These are phyloP conservation scores for Cheilosia impressa DNA, from an alignment of 2,888 invertebrate genomes.

Conservation along the genomic window DNA sequence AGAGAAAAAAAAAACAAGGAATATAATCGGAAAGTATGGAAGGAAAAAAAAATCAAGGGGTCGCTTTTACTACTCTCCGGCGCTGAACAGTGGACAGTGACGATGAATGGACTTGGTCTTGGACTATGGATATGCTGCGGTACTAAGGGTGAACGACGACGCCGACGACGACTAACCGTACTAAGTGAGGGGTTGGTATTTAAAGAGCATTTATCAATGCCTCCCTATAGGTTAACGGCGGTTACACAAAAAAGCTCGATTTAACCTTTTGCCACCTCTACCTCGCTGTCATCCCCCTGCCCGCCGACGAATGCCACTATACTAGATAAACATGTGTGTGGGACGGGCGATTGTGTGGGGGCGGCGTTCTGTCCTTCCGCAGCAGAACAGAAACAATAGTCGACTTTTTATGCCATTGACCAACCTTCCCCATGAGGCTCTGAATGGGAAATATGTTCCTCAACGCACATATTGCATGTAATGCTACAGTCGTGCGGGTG, in stretches of 20 bases:
- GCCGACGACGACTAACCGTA: conserved; percentile 28
- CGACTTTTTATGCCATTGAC: conserved; percentile 55
- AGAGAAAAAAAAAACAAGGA: conserved; percentile 28
- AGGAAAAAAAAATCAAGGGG: conserved; percentile 66
- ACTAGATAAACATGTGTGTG: conserved; percentile 34
- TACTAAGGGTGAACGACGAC: conserved; percentile 62
- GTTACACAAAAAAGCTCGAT: conserved; percentile 73
- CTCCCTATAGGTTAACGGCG: conserved; percentile 75
- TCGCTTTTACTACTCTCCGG: conserved; percentile 65
- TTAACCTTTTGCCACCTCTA: conserved; percentile 75
- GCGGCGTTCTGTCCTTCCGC: conserved; percentile 49
- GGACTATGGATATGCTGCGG: conserved; percentile 46
- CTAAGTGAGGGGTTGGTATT: conserved; percentile 70
- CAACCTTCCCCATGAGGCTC: conserved; percentile 56
- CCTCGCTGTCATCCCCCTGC: conserved; percentile 46
- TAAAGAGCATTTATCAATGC: conserved; percentile 76
- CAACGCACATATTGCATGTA: conserved; percentile 36
- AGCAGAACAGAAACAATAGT: conserved; percentile 63
- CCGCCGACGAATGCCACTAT: not conserved
- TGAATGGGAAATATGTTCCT: conserved; percentile 52
- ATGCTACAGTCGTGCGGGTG: not conserved
- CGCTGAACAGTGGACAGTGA: conserved; percentile 52
- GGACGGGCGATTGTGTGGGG: conserved; percentile 34
- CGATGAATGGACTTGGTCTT: conserved; percentile 68
- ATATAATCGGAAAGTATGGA: conserved; percentile 64